Percentiles rank a stretch among this genome's conserved stretches.
Conservation (phyloP, 2,888 invertebrate genomes). For the Pollenia labialis region DNA sequence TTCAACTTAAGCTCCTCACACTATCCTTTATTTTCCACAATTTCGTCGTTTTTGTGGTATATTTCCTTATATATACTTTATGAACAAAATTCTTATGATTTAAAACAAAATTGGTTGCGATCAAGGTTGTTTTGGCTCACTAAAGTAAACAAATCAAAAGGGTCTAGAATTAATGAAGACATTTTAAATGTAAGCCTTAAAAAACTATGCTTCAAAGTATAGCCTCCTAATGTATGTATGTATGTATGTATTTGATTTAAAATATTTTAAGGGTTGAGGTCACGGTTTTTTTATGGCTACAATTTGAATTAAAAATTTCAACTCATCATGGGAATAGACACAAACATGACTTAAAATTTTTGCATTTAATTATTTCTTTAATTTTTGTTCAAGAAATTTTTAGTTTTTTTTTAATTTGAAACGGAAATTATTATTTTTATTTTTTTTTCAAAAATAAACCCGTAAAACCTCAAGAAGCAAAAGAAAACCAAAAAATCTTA, state of each 20-base stretch:
- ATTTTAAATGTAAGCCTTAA: no score
- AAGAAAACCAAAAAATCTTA: constrained; percentile 23
- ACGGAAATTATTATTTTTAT: constrained; percentile 68
- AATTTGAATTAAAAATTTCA: constrained; percentile 25
- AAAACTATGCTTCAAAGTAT: no score
- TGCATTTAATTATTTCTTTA: constrained; percentile 58
- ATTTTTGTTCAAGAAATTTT: constrained; percentile 32
- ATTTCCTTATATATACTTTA: no score
- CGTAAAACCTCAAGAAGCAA: constrained; percentile 21
- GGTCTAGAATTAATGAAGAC: no score
- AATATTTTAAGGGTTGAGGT: constrained; percentile 61
- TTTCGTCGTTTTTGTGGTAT: no score
- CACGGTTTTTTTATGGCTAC: constrained; percentile 58
- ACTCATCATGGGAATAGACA: constrained; percentile 38
- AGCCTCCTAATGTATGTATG: no score
- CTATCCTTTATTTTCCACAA: no score
- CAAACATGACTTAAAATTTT: constrained; percentile 53
- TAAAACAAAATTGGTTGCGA: no score
- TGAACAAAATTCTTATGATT: no score
- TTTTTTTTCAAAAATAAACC: constrained; percentile 36
- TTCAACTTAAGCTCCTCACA: no score
- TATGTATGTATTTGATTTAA: background rate
- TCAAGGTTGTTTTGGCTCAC: no score
- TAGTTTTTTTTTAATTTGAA: constrained; percentile 61
- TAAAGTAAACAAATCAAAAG: no score